Evolutionary conservation across 2,113 vertebrate genomes (phyloP), one percentile per base, ranked within the genome.

Genomic region (Bubo blakistoni): DNA sequence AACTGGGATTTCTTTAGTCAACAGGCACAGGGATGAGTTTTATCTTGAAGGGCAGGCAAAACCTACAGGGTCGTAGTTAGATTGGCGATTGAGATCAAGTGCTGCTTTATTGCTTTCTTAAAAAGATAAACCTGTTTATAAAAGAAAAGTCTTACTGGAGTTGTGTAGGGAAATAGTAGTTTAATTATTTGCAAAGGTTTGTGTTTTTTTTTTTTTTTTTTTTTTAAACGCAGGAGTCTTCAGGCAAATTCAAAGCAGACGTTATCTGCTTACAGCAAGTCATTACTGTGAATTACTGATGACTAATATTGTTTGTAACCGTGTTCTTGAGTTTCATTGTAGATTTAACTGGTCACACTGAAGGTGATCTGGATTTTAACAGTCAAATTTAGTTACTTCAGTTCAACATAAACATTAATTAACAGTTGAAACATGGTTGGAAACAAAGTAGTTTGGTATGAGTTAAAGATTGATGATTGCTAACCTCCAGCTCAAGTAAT

Each of bases 401-500:
- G 5, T 77, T 2, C n/a, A 80, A 78, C 18, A 32, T 81, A 94
- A 81, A 65, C 25, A 29, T 67, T 86, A 89, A 85, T 92, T 88
- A 84, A 74, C 0, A 1, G 20, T 20, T 80, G 40, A 86, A 82
- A 55, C 38, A 22, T 80, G 40, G 42, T 59, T 88, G 70, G 44
- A 82, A 87, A 44, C 62, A 61, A 82, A 34, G 74, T 74, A 46
- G 30, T 86, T 92, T 93, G 79, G 30, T 93, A 49, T 24, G 40
- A 94, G 84, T 62, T 94, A 78, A 72, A 32, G 78, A 82, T 1
- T 82, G 90, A 36, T 89, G 81, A 52, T 79, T 87, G 90, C 84
- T 88, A 71, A 46, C 58, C 71, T 91, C 71, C 74, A 96, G 90
- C 90, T 94, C 81, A 88, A 80, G 93, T 95, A 80, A 91, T 96